Conservation (phyloP, 2,113 vertebrate species). For the Electrona antarctica region DNA sequence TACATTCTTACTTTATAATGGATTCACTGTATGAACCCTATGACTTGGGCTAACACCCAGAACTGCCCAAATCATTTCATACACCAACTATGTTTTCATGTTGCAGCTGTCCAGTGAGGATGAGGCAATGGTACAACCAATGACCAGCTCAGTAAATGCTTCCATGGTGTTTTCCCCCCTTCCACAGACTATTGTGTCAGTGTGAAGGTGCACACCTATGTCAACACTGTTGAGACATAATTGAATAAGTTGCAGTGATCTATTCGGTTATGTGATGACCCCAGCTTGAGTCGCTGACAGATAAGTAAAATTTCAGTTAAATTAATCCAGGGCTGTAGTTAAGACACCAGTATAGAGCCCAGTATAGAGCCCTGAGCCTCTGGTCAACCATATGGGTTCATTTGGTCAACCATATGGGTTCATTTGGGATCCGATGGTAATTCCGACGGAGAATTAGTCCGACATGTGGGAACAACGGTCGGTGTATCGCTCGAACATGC, state of each 20-base stretch:
- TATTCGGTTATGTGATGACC: slow-evolving; percentile 1
- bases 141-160: slow-evolving; percentile 41
- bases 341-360: not conserved
- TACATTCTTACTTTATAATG: slow-evolving; percentile 12
- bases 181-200: slow-evolving; percentile 46
- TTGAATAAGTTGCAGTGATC: slow-evolving; percentile 28
- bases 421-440: too few species aligned
- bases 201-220: slow-evolving; percentile 27
- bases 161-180: slow-evolving; percentile 39
- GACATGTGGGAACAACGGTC: too few species aligned
- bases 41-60: slow-evolving; percentile 34
- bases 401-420: too few species aligned
- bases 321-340: slow-evolving; percentile 26
- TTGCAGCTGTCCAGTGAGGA: slow-evolving; percentile 36
- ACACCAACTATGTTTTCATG: slow-evolving; percentile 23
- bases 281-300: slow-evolving; percentile 13
- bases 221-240: slow-evolving; percentile 37
- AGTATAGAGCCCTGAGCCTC: too few species aligned
- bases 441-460: too few species aligned
- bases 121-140: slow-evolving; percentile 51
- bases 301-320: slow-evolving; percentile 37
- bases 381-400: not conserved
- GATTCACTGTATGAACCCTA: slow-evolving; percentile 28
- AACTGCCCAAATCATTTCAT: slow-evolving; percentile 34
- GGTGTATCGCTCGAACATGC: too few species aligned